These are phyloP conservation scores for Heteropelma amictum DNA, from an alignment of 2,888 invertebrate genomes.

Conservation along the genomic window DNA sequence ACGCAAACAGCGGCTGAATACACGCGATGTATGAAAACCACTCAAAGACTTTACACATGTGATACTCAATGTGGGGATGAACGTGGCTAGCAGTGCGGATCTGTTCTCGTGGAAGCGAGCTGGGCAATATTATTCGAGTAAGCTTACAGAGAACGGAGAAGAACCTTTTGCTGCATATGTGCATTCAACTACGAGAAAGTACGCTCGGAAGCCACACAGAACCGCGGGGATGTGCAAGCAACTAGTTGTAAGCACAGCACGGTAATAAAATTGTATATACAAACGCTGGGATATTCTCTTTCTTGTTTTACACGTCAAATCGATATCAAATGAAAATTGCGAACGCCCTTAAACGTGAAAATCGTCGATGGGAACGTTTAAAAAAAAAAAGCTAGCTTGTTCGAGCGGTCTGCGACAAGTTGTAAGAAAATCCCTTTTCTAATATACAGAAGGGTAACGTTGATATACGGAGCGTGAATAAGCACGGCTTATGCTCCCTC, in stretches of 20 bases:
- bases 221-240: not conserved
- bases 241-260: not conserved
- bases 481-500: too few species aligned
- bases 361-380: too few species aligned
- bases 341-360: too few species aligned
- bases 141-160: slow-evolving; percentile 32
- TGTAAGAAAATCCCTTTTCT: too few species aligned
- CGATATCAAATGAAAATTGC: too few species aligned
- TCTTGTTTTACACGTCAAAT: too few species aligned
- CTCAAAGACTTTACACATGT: not conserved
- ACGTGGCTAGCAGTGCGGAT: slow-evolving; percentile 27
- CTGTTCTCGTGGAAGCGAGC: slow-evolving; percentile 45
- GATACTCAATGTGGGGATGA: not conserved
- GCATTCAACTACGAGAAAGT: slow-evolving; percentile 10
- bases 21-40: not conserved
- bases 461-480: too few species aligned
- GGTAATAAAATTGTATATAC: slow-evolving; percentile 4
- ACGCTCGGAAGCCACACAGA: slow-evolving; percentile 1
- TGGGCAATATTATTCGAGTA: slow-evolving; percentile 40
- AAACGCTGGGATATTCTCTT: too few species aligned
- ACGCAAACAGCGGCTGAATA: not conserved
- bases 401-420: too few species aligned
- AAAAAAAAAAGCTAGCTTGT: too few species aligned
- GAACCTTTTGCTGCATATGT: slow-evolving; percentile 13
- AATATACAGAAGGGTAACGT: too few species aligned